phyloP scores from a whole-genome alignment of 1,140 invertebrate genomes.

The Scylla paramamosain region DNA sequence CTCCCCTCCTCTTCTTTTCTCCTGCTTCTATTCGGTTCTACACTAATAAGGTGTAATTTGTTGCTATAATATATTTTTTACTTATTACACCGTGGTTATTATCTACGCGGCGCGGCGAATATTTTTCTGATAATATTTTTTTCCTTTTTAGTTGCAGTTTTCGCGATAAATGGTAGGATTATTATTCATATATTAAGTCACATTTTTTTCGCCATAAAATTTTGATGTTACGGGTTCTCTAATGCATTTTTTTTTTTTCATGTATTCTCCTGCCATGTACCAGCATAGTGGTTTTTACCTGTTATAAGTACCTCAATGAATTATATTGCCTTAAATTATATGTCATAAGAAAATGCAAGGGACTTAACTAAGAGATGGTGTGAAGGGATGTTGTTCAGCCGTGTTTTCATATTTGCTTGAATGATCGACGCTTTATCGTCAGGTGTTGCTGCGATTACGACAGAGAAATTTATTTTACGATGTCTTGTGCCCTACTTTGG shows the following conservation, averaged over 20 bases:
- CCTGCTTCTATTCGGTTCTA: constrained; percentile 34
- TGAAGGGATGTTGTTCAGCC: no score
- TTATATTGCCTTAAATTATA: no score
- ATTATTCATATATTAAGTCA: not conserved
- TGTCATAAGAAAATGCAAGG: no score
- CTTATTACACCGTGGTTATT: constrained; percentile 33
- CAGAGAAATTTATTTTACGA: no score
- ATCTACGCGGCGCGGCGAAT: constrained; percentile 16
- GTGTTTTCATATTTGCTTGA: no score
- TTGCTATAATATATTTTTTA: constrained; percentile 36
- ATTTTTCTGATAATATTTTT: constrained; percentile 46
- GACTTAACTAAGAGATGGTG: no score
- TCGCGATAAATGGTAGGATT: constrained; percentile 2
- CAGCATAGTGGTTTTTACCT: not conserved
- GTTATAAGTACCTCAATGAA: not conserved
- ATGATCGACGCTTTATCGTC: no score
- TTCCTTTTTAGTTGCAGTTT: not conserved
- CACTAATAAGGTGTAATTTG: constrained; percentile 55
- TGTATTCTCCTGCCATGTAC: no score
- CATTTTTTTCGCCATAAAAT: not conserved
- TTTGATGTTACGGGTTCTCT: not conserved
- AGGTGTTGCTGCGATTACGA: no score
- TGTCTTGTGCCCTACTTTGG: no score
- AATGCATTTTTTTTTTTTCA: no score
- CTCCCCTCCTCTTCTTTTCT: constrained; percentile 33